Base-by-base conservation (phyloP, 2,113 vertebrate genomes). In the Butastur rufipennis region DNA sequence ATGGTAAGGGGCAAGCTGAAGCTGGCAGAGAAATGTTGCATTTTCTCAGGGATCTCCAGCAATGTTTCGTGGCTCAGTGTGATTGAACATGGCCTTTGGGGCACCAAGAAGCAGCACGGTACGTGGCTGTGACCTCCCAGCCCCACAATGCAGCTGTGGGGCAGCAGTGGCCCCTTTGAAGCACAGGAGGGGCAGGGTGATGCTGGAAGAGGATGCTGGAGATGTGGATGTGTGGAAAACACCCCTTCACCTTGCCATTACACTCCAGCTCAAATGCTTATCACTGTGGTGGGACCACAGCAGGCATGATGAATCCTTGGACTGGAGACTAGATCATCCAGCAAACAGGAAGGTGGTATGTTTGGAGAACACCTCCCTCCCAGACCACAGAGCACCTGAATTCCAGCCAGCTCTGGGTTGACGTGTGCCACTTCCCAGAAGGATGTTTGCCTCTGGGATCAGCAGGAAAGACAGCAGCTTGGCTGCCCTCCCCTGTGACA, bases 61-160 rank as follows among this genome's bases (percentile, higher is more conserved):
- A 34, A 19, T 8, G 23, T 42, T 75, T n/a, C 1, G 2, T 36
- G 73, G 77, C 34, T 72, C 36, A 6, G 1, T 2, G 7, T 13
- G 80, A 65, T 7, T 13, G 63, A 71, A 53, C 0, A 0, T 1
- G 26, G 52, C 81, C 65, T 81, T 75, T 59, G 61, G 59, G 25
- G 56, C 63, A 67, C n/a, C n/a, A 32, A 61, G 43, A 56, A 88
- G 58, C n/a, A 66, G 23, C 25, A 11, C 2, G 2, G 68, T 45
- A 8, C 0, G 0, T 58, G n/a, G 55, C 50, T 81, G 77, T 8
- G 31, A 75, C 16, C 36, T 86, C 55, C 59, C 59, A 53, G 68
- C 32, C 38, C 63, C 70, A 14, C 0, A 43, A 34, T 1, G 0
- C 0, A 1, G 36, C 61, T 43, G 12, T 31, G 50, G 62, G 80